Base-by-base conservation (phyloP, 2,888 invertebrate genomes). In the Melieria picta region DNA sequence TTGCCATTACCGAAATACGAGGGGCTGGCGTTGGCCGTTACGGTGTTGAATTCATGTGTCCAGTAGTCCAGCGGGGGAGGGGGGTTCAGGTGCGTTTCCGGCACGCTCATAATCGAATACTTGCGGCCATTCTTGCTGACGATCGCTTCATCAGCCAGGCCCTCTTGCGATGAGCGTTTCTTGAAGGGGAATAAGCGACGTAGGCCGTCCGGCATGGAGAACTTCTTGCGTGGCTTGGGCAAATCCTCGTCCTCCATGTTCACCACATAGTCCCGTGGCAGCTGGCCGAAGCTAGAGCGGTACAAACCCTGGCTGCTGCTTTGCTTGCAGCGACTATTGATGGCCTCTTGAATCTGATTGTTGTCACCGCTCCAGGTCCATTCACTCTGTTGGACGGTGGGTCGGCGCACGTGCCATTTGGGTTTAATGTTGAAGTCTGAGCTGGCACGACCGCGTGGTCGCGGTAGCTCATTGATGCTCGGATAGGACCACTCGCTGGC, bases 401-500 rank as follows among this genome's bases (percentile, higher is more conserved):
- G 77, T 46, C 76, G 77, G 0, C 81, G 79, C 3, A 76, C 74
- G 10, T 75, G 74, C 73, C 77, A 77, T 48, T 77, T 76, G 4
- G 83, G 81, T 70, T 83, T 80, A 57, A 86, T 78, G 67, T 83
- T 83, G 63, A 86, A 85, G 90, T 87, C 94, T 90, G 80, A 91
- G 84, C 55, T 93, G 90, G 85, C 93, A 86, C 74, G 89, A 84
- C 80, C 92, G 78, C 46, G 89, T 79, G 78, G 86, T 86, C 77
- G 88, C 83, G 62, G 90, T 63, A 74, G 65, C 7, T 82, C 83
- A 62, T 80, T 82, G 10, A 88, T 65, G 42, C 80, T 80, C 87
- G 82, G 81, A 74, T 85, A 82, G 9, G 86, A 85, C 90, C 92
- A 93, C 84, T 93, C 94, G 81, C 91, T 92, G 3, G 92, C 90